phyloP scores from a whole-genome alignment of 1,140 invertebrate genomes.

The Nilaparvata lugens region DNA sequence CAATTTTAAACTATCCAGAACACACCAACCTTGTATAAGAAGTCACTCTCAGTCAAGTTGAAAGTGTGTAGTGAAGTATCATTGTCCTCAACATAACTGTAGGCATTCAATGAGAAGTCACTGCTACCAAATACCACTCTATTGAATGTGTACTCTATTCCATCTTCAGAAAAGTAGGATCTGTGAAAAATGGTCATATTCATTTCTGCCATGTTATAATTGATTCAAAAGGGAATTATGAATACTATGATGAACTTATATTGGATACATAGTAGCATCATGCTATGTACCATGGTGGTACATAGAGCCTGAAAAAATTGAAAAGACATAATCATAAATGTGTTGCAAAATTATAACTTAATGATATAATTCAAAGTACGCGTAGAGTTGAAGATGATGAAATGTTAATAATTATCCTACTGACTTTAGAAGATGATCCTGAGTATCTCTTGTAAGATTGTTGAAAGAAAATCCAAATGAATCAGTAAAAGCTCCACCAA shows the following conservation, averaged over 20 bases:
- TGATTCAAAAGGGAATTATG: no score
- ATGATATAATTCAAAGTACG: no score
- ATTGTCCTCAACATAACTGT: background rate
- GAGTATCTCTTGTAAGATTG: background rate
- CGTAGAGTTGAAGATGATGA: no score
- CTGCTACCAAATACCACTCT: background rate
- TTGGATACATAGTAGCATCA: no score
- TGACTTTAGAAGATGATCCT: background rate
- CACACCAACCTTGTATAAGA: background rate
- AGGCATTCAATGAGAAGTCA: background rate
- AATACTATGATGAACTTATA: no score
- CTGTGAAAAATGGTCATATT: background rate
- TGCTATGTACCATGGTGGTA: no score
- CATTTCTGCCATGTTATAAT: no score
- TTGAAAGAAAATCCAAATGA: background rate
- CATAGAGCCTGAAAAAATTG: no score
- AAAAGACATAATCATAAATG: no score
- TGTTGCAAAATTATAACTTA: no score
- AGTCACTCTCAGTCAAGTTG: constrained; percentile 1
- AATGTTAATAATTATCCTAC: background rate
- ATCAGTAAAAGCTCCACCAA: background rate
- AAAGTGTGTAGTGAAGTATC: background rate
- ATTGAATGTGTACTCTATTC: constrained; percentile 2
- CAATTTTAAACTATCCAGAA: background rate
- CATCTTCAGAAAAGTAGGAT: constrained; percentile 2